Evolutionary conservation across 2,113 vertebrate genomes (phyloP).

Genomic region (Gymnobelideus leadbeateri): DNA sequence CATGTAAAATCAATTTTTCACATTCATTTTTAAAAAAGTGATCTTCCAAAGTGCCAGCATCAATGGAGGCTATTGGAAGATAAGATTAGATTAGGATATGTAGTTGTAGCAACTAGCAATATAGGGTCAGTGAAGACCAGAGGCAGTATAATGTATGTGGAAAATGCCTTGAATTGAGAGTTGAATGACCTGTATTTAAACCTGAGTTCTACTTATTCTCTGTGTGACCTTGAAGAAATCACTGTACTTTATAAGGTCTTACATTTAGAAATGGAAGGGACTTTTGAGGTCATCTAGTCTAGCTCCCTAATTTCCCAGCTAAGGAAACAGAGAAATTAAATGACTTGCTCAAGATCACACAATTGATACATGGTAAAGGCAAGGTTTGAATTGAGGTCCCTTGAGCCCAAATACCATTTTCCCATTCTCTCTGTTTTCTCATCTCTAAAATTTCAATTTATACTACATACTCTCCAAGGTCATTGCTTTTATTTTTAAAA

Average conservation of each 20-base stretch:
- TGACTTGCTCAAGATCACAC: not conserved
- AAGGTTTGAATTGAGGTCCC: not conserved
- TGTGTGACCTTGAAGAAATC: not conserved
- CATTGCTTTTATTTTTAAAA: too few relatives aligned
- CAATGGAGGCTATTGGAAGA: not conserved
- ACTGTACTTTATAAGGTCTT: not conserved
- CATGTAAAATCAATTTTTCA: not conserved
- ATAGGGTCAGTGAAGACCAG: not conserved
- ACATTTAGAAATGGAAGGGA: not conserved
- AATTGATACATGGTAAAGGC: not conserved
- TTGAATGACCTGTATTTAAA: not conserved
- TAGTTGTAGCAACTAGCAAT: not conserved
- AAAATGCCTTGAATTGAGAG: not conserved
- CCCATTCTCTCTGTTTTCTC: not conserved
- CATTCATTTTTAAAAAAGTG: not conserved
- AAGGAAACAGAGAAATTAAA: not conserved
- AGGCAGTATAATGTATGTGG: not conserved
- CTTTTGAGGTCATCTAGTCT: too few relatives aligned
- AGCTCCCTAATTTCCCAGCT: not conserved
- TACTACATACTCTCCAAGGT: not conserved
- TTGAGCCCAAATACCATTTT: not conserved
- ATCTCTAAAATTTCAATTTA: not conserved
- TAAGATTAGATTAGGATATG: not conserved
- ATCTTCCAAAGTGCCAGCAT: not conserved
- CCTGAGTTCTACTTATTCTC: not conserved